A percentile compares a stretch with the other conserved stretches of the same genome.
phyloP scores from a whole-genome alignment of 2,888 invertebrate species.

The Trisateles emortualis region DNA sequence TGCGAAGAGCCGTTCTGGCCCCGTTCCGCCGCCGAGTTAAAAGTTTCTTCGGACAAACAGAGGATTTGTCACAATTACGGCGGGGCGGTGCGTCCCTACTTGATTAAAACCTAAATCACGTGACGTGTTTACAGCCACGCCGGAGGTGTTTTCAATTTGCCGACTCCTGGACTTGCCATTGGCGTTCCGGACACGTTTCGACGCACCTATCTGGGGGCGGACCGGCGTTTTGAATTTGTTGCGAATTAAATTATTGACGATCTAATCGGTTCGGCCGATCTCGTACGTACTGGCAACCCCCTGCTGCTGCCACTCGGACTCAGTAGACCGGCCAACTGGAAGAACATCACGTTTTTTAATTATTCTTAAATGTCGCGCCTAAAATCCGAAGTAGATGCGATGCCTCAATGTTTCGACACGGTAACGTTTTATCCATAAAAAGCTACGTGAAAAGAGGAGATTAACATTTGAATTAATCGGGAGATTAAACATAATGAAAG shows the following conservation, averaged over 20 bases:
- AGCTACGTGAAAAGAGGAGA: conserved; percentile 80
- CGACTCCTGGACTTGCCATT: conserved; percentile 80
- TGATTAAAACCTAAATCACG: conserved; percentile 88
- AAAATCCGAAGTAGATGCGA: conserved; percentile 68
- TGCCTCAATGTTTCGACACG: conserved; percentile 69
- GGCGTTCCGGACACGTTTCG: conserved; percentile 84
- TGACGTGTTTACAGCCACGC: conserved; percentile 86
- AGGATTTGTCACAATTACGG: conserved; percentile 87
- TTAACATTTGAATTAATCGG: conserved; percentile 87
- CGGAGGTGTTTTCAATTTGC: conserved; percentile 87
- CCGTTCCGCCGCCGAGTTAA: conserved; percentile 81
- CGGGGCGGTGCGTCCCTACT: conserved; percentile 83
- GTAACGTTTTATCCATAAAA: conserved; percentile 76
- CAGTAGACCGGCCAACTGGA: conserved; percentile 48
- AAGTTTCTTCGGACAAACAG: conserved; percentile 87
- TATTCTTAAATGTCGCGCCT: conserved; percentile 77
- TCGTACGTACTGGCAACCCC: conserved; percentile 38
- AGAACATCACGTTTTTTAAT: conserved; percentile 80
- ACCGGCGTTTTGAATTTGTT: conserved; percentile 83
- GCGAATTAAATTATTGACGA: conserved; percentile 86
- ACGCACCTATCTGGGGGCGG: conserved; percentile 81
- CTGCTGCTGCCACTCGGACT: conserved; percentile 40
- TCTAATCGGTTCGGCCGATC: conserved; percentile 77
- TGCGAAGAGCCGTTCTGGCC: conserved; percentile 82
- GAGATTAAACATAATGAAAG: conserved; percentile 87